Percentiles rank a stretch among this genome's conserved stretches.
Conservation (phyloP, 2,113 vertebrate genomes). For the Dipodomys stephensi region DNA sequence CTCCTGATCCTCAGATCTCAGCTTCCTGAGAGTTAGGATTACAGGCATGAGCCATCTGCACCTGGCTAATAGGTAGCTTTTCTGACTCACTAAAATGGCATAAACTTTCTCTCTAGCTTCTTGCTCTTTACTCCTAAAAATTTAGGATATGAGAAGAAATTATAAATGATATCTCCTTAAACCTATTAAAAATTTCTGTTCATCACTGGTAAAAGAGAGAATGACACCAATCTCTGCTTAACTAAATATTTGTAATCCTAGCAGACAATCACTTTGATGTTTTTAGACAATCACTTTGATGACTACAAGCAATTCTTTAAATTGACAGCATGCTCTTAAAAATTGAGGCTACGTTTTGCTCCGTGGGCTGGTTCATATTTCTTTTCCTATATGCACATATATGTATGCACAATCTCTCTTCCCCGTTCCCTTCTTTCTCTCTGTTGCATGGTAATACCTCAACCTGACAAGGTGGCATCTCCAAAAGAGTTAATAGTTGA, state of each 20-base stretch:
- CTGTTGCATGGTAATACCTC: not conserved
- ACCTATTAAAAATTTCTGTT: no score
- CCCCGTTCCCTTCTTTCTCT: no score
- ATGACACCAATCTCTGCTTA: not conserved
- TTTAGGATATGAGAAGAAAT: no score
- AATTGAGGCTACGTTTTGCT: not conserved
- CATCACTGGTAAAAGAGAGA: not conserved
- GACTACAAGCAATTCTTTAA: not conserved
- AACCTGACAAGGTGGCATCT: not conserved
- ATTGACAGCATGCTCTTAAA: not conserved
- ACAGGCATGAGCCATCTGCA: no score
- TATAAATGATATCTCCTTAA: no score
- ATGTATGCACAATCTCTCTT: accelerated
- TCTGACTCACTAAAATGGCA: no score
- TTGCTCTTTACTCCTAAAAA: no score
- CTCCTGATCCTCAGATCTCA: no score
- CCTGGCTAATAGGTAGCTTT: no score
- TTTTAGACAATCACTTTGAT: not conserved
- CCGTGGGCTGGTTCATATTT: not conserved
- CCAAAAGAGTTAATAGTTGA: not conserved
- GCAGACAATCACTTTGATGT: not conserved
- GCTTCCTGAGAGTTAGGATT: no score
- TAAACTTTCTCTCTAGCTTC: no score
- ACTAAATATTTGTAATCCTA: conserved; percentile 46
- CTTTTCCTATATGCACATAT: not conserved